Conservation (phyloP, 2,113 vertebrate species). For the Ciconia stormi region DNA sequence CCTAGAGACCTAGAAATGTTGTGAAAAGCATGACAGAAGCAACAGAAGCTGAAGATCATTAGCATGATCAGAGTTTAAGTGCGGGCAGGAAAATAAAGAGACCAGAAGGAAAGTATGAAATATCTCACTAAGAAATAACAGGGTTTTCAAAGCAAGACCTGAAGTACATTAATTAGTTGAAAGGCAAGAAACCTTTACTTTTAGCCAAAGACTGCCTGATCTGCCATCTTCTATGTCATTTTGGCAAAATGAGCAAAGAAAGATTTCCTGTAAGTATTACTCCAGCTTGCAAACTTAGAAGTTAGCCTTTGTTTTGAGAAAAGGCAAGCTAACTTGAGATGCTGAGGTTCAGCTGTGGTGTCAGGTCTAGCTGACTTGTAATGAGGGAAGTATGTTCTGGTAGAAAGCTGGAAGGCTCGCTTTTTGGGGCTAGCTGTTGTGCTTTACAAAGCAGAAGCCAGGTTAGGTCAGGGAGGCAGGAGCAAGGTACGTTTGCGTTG, state of each 20-base stretch:
- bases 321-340: not conserved
- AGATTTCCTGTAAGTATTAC: not conserved
- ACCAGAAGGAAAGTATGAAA: not conserved
- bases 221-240: not conserved
- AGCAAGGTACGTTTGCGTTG: not conserved
- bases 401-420: not conserved
- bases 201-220: not conserved
- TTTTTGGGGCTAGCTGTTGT: not conserved
- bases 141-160: not conserved
- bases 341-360: not conserved
- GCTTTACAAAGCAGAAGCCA: not conserved
- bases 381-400: accelerated
- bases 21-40: not conserved
- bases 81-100: not conserved
- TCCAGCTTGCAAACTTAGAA: not conserved
- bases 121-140: not conserved
- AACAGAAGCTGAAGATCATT: not conserved
- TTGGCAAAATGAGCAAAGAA: not conserved
- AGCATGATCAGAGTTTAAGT: conserved; percentile 12
- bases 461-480: not conserved
- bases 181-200: not conserved
- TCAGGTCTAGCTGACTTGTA: not conserved
- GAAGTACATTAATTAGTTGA: not conserved
- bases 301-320: not conserved
- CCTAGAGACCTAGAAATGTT: not conserved